Percentiles rank a stretch among this genome's conserved stretches.
These are phyloP conservation scores for Spinibarbus caldwelli DNA, from an alignment of 2,797 vertebrate genomes.

Conservation along the genomic window DNA sequence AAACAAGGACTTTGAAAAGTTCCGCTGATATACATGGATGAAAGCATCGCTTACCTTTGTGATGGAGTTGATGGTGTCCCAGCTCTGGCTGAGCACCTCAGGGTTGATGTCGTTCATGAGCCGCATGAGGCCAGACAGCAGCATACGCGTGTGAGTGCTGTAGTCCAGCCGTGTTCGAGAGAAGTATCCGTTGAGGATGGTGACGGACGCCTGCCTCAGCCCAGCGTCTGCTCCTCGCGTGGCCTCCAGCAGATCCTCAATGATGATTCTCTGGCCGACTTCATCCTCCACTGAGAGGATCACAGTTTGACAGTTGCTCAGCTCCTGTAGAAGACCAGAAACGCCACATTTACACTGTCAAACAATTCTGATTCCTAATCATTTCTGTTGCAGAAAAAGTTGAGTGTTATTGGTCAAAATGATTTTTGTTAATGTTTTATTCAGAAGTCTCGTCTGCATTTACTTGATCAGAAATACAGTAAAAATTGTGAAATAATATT, in stretches of 20 bases:
- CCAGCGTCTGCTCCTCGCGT: conserved; percentile 87
- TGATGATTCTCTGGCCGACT: conserved; percentile 92
- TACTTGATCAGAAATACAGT: no score
- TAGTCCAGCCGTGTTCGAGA: conserved; percentile 93
- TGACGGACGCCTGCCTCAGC: conserved; percentile 89
- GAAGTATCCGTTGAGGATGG: conserved; percentile 94
- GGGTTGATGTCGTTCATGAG: conserved; percentile 92
- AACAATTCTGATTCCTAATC: not conserved
- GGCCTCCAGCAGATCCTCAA: conserved; percentile 92
- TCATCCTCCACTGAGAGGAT: conserved; percentile 97
- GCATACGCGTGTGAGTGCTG: conserved; percentile 84
- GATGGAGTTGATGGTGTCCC: conserved; percentile 96
- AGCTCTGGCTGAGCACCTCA: conserved; percentile 92
- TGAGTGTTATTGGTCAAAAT: not conserved
- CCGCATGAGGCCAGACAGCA: conserved; percentile 93
- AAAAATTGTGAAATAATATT: no score
- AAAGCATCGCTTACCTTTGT: conserved; percentile 82
- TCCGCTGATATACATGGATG: not conserved
- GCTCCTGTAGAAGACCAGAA: conserved; percentile 76
- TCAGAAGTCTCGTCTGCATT: not conserved
- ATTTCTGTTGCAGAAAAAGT: no score
- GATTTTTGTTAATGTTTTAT: not conserved
- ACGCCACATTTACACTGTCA: not conserved
- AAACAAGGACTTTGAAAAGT: not conserved
- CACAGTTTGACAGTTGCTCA: conserved; percentile 93